Evolutionary conservation across 1,140 invertebrate genomes (phyloP).

Genomic region (Drosophila repleta): DNA sequence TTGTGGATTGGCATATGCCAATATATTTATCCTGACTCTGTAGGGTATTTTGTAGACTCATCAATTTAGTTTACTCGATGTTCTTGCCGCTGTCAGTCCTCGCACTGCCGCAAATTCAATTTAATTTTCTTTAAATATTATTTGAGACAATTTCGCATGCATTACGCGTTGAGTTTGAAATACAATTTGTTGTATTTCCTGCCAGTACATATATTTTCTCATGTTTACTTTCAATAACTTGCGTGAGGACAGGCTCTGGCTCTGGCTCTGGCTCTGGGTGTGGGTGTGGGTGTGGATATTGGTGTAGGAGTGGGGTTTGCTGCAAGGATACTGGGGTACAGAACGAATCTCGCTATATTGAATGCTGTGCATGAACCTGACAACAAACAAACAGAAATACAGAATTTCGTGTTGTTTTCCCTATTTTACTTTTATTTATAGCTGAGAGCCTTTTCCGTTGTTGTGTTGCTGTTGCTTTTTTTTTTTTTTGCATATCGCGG

Average conservation of each 20-base stretch:
- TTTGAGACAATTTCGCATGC: slow-evolving; percentile 76
- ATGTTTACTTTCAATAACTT: slow-evolving; percentile 82
- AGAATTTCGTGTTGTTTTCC: slow-evolving; percentile 52
- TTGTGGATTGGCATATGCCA: not conserved
- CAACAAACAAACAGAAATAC: slow-evolving; percentile 35
- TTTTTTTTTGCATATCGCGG: slow-evolving; percentile 57
- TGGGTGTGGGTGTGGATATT: not conserved
- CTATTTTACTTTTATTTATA: slow-evolving; percentile 80
- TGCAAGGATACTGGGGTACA: not conserved
- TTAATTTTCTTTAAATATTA: slow-evolving; percentile 82
- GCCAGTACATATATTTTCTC: slow-evolving; percentile 58
- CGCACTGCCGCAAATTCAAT: slow-evolving; percentile 71
- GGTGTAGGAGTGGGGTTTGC: not conserved
- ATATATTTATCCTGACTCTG: not conserved
- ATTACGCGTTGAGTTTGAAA: slow-evolving; percentile 61
- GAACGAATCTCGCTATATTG: slow-evolving; percentile 34
- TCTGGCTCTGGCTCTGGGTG: too few relatives aligned
- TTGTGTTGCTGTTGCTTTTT: too few relatives aligned
- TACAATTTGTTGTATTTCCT: slow-evolving; percentile 64
- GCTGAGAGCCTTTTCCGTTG: slow-evolving; percentile 55
- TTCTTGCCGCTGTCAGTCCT: not conserved
- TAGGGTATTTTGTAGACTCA: slow-evolving; percentile 4
- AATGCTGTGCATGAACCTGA: slow-evolving; percentile 61
- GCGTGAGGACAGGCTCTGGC: slow-evolving; percentile 5
- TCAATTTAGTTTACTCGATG: not conserved